These are phyloP conservation scores for Drosophila baimaii DNA, from an alignment of 1,140 invertebrate species.

Conservation along the genomic window DNA sequence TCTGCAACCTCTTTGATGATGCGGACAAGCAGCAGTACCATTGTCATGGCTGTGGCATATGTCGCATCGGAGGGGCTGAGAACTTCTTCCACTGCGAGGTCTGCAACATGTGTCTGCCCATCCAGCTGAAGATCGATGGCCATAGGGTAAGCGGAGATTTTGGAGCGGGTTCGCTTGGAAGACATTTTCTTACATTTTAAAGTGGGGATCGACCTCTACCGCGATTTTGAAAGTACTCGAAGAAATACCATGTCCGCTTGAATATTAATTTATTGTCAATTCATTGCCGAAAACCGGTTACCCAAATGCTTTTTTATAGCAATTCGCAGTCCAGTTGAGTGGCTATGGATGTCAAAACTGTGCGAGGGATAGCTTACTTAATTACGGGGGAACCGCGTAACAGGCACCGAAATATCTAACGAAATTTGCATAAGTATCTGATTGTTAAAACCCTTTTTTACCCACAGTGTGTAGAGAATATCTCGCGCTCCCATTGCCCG, in stretches of 20 bases:
- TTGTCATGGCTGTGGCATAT: slow-evolving; percentile 94
- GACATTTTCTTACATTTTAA: background rate
- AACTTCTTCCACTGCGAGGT: slow-evolving; percentile 94
- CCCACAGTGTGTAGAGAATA: slow-evolving; percentile 93
- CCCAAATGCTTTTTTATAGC: slow-evolving; percentile 46
- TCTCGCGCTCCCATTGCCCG: slow-evolving; percentile 93
- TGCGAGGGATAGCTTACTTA: slow-evolving; percentile 22
- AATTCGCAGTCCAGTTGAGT: slow-evolving; percentile 40
- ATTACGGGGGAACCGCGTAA: slow-evolving; percentile 35
- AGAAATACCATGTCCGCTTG: slow-evolving; percentile 32
- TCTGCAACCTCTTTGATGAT: slow-evolving; percentile 95
- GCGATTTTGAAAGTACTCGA: slow-evolving; percentile 36
- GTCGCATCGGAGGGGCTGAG: slow-evolving; percentile 92
- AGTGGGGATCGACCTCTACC: slow-evolving; percentile 26
- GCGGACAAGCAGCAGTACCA: slow-evolving; percentile 95
- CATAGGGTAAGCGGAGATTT: slow-evolving; percentile 88
- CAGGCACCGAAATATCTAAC: slow-evolving; percentile 19
- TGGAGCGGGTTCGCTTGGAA: background rate
- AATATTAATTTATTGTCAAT: slow-evolving; percentile 48
- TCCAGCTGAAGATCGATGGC: slow-evolving; percentile 89
- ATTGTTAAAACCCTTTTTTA: background rate
- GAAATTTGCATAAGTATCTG: background rate
- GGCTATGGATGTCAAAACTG: slow-evolving; percentile 31
- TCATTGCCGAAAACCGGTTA: slow-evolving; percentile 58
- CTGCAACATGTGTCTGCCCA: slow-evolving; percentile 94